Evolutionary conservation across 2,888 invertebrate genomes (phyloP).

Genomic region (Drosophila percnosoma): DNA sequence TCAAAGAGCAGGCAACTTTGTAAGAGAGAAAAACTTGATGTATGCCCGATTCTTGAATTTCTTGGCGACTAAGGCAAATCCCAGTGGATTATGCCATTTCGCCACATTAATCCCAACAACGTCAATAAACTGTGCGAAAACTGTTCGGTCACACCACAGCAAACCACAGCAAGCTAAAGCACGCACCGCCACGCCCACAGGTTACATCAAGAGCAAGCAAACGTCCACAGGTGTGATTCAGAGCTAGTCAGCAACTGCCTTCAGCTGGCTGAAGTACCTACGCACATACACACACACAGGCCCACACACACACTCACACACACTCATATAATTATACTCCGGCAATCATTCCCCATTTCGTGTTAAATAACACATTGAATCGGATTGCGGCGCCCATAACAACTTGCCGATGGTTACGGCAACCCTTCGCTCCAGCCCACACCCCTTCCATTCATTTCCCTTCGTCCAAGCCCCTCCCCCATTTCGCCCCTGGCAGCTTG

Average conservation of each 20-base stretch:
- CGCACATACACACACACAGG: conserved; percentile 30
- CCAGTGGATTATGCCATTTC: conserved; percentile 67
- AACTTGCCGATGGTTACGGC: conserved; percentile 47
- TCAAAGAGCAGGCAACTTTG: not conserved
- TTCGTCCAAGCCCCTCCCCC: not conserved
- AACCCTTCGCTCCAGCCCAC: conserved; percentile 22
- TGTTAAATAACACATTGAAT: conserved; percentile 80
- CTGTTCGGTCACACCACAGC: conserved; percentile 25
- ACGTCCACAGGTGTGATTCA: conserved; percentile 63
- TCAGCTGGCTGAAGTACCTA: conserved; percentile 54
- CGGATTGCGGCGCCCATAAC: conserved; percentile 77
- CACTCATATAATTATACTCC: conserved; percentile 10
- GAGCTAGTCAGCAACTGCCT: conserved; percentile 46
- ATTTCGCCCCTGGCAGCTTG: conserved; percentile 3
- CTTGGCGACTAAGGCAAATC: conserved; percentile 68
- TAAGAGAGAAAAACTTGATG: not conserved
- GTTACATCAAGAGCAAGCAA: conserved; percentile 34
- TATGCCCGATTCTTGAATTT: conserved; percentile 13
- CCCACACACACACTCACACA: conserved; percentile 23
- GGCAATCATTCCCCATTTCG: conserved; percentile 80
- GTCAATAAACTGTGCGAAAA: conserved; percentile 64
- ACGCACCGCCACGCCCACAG: conserved; percentile 34
- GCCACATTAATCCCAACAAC: conserved; percentile 63
- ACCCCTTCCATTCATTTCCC: not conserved
- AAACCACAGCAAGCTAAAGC: conserved; percentile 24